Percentiles rank a stretch among this genome's conserved stretches.
Evolutionary conservation across 2,113 vertebrate genomes (phyloP).

Genomic region (Sterrhoptilus dennistouni): DNA sequence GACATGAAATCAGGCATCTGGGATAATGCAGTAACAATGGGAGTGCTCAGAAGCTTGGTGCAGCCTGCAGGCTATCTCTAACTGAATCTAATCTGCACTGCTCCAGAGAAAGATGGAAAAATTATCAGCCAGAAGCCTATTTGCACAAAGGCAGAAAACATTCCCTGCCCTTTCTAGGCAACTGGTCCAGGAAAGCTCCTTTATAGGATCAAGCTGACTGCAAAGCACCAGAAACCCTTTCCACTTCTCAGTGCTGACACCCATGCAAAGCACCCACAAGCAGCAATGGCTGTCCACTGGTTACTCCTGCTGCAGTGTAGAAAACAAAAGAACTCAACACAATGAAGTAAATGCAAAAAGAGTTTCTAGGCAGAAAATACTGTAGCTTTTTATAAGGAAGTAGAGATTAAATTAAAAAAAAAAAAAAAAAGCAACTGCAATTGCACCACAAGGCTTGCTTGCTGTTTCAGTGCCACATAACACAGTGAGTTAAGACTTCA

Average conservation of each 20-base stretch:
- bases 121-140: conserved; percentile 21
- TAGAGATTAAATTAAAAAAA: neutral
- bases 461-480: neutral
- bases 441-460: neutral
- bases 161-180: neutral
- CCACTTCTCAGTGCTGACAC: neutral
- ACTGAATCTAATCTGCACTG: conserved; percentile 34
- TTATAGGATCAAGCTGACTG: neutral
- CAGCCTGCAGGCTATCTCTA: conserved; percentile 11
- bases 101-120: conserved; percentile 25
- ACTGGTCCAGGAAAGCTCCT: neutral
- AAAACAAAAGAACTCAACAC: neutral
- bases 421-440: neutral
- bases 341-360: neutral
- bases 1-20: neutral
- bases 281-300: neutral
- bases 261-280: neutral
- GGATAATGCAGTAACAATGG: conserved; percentile 12
- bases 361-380: neutral
- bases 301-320: neutral
- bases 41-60: neutral
- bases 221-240: neutral
- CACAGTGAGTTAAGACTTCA: neutral
- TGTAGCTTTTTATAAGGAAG: neutral
- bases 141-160: neutral